Base-by-base conservation (phyloP, 2,113 vertebrate species). In the Silurus meridionalis region DNA sequence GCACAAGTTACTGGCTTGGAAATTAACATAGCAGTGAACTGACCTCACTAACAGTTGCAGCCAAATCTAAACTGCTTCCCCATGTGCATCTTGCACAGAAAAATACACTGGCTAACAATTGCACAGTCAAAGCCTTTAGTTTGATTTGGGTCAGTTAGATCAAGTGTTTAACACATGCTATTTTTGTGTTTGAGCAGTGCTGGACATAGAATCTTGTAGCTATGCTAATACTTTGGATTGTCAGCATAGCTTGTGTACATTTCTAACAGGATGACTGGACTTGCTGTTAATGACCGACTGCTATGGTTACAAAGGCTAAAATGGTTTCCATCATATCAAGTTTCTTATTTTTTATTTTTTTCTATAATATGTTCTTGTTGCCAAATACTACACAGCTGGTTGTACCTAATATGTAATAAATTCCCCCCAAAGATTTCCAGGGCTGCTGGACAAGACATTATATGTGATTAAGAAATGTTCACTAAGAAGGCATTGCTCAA, bases 21-120 rank as follows among this genome's bases (percentile, higher is more conserved):
- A 37, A 90, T 93, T 92, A 91, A 90, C 90, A 92, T 91, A 92
- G 93, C 90, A 89, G 85, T 90, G 88, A 66, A 57, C 92, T 92
- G 92, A 94, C 92, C 92, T 94, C 93, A 92, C 90, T 92, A 88
- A 88, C 89, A 90, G 85, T 89, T 91, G 82, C 79, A 91, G 88
- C 77, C 84, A 80, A 82, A 86, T 89, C 91, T 84, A 89, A 91
- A 91, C 87, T 67, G 80, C 90, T 87, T 84, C 53, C 53, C 85
- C 83, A n/a, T 50, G 60, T 91, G 86, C 81, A 85, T 6, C 71
- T 46, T 80, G 25, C 57, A 57, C 50, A 55, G 25, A 66, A 66
- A 71, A 91, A 77, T 10, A 19, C 55, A 50, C 21, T 61, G 55
- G 8, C 4, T 37, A 66, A 52, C 37, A 50, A 85, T 88, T 89